Percentiles rank a stretch among this genome's conserved stretches.
Conservation (phyloP, 1,140 invertebrate species). For the Phocides pigmalion region DNA sequence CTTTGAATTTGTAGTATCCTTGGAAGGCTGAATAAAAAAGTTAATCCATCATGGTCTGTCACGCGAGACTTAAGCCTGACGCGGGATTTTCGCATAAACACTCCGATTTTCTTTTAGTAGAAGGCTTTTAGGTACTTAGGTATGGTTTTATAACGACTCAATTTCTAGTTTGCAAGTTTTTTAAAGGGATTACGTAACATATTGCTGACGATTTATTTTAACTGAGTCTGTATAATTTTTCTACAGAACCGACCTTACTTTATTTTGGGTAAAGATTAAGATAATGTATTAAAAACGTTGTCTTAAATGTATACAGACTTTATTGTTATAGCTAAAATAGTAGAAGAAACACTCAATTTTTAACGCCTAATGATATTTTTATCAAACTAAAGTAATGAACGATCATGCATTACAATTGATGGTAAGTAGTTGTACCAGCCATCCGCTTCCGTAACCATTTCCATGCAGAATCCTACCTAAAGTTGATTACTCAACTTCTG, state of each 20-base stretch:
- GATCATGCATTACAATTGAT: too few species aligned
- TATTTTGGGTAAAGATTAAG: background rate
- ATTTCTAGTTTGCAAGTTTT: background rate
- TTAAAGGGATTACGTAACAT: background rate
- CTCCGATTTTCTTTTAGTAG: constrained; percentile 10
- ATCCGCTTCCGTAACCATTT: too few species aligned
- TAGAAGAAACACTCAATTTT: too few species aligned
- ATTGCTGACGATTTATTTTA: background rate
- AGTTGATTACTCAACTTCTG: too few species aligned
- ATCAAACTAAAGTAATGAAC: too few species aligned
- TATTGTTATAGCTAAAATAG: too few species aligned
- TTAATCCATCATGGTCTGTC: constrained; percentile 20
- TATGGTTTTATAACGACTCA: background rate
- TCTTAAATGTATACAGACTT: too few species aligned
- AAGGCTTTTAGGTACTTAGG: constrained; percentile 2
- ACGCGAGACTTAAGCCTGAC: constrained; percentile 11
- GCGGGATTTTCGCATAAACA: constrained; percentile 11
- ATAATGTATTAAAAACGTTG: too few species aligned
- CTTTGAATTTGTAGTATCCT: constrained; percentile 16
- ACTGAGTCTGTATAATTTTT: background rate
- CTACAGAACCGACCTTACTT: background rate
- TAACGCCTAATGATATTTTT: too few species aligned
- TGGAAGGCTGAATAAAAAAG: constrained; percentile 23
- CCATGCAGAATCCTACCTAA: too few species aligned
- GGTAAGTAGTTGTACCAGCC: too few species aligned